A percentile compares a stretch with the other conserved stretches of the same genome.
Evolutionary conservation across 1,140 invertebrate genomes (phyloP).

Genomic region (Papilio polyxenes): DNA sequence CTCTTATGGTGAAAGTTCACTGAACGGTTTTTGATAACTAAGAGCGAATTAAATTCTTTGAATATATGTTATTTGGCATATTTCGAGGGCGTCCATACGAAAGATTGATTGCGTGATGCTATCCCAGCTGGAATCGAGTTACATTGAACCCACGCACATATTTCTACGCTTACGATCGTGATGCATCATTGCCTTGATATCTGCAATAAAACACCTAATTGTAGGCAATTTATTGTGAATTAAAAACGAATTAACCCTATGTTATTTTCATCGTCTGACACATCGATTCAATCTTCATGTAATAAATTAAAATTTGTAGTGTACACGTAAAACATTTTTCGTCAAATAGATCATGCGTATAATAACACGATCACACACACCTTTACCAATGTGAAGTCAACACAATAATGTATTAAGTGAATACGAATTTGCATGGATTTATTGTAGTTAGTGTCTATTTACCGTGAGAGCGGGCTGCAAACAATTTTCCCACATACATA

Average conservation of each 20-base stretch:
- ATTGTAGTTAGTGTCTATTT: too few species aligned
- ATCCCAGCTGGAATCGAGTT: constrained; percentile 40
- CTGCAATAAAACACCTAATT: constrained; percentile 23
- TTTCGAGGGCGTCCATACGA: constrained; percentile 43
- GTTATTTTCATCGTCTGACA: background rate
- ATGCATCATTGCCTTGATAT: constrained; percentile 6
- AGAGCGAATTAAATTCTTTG: background rate
- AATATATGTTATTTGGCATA: constrained; percentile 47
- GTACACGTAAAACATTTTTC: background rate
- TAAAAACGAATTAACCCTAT: constrained; percentile 17
- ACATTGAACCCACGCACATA: constrained; percentile 40
- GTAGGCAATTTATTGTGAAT: constrained; percentile 17
- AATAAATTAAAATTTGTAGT: background rate
- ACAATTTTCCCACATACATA: constrained; percentile 5
- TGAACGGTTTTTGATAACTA: background rate
- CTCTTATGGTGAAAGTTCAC: background rate
- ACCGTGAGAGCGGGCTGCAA: background rate
- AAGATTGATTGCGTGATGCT: constrained; percentile 49
- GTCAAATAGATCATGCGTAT: background rate
- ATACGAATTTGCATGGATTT: too few species aligned
- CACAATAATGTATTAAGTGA: background rate
- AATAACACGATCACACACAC: background rate
- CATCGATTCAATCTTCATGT: background rate
- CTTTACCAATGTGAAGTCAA: background rate
- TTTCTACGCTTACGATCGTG: constrained; percentile 38